A percentile compares a stretch with the other conserved stretches of the same genome.
Evolutionary conservation across 2,113 vertebrate species (phyloP).

Genomic region (Sakesphorus luctuosus): DNA sequence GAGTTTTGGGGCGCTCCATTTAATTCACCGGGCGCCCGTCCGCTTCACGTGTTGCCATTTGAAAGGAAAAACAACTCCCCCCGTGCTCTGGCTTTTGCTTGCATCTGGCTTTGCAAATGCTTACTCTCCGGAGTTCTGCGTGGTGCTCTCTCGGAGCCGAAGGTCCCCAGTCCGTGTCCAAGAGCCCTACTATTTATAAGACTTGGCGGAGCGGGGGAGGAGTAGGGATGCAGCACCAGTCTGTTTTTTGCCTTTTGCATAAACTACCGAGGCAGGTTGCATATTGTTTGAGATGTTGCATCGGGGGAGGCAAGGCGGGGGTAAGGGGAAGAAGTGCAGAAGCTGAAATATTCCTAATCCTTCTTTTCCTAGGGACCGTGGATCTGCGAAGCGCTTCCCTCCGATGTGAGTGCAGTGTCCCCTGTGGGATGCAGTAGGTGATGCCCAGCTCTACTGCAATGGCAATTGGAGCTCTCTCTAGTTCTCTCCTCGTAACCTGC

Average conservation of each 20-base stretch:
- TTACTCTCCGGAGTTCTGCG: background rate
- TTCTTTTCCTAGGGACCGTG: constrained; percentile 74
- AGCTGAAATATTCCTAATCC: constrained; percentile 61
- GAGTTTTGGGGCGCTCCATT: background rate
- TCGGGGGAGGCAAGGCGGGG: background rate
- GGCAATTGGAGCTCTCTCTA: constrained; percentile 86
- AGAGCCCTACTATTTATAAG: constrained; percentile 32
- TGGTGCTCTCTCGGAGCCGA: background rate
- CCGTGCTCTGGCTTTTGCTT: background rate
- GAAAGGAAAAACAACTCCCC: background rate
- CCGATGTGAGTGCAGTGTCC: constrained; percentile 87
- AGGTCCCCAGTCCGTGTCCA: background rate
- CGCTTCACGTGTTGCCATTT: background rate
- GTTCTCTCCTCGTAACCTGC: constrained; percentile 89
- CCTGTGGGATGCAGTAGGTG: constrained; percentile 89
- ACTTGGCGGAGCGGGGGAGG: background rate
- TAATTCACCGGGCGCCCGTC: background rate
- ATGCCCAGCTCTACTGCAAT: constrained; percentile 89
- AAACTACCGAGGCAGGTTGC: constrained; percentile 22
- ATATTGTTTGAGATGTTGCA: constrained; percentile 21
- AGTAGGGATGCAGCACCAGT: constrained; percentile 25
- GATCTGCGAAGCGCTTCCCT: constrained; percentile 64
- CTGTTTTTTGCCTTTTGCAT: constrained; percentile 26
- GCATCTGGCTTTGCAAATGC: background rate
- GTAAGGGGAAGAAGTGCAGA: background rate